Base-by-base conservation (phyloP, 2,888 invertebrate genomes). In the Drosophila kanekoi region DNA sequence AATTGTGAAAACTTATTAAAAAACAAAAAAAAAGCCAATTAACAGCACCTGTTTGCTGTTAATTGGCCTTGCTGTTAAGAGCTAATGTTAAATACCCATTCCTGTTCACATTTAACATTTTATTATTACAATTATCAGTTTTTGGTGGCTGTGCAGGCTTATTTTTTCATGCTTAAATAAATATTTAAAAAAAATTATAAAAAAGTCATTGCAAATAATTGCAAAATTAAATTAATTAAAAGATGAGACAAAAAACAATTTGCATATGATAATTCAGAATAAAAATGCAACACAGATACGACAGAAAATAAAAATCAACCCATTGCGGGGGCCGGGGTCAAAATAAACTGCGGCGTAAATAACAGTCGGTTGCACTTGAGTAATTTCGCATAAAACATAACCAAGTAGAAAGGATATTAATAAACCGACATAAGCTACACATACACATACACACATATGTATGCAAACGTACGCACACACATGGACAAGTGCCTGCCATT, bases 401-500 rank as follows among this genome's bases (percentile, higher is more conserved):
- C 82, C 85, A 85, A 81, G 79, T 79, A 80, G 85, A 86, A 89
- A 89, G 88, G 90, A 89, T 89, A 89, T 89, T 89, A 89, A 89
- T 89, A 89, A 89, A 89, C 89, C 86, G 85, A 75, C 87, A 79
- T 72, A 84, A 87, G 67, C 72, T 85, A 53, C 77, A 64, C 67
- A 56, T 53, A 54, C 68, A 64, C 72, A 67, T 52, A 62, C 37
- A 44, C 41, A 52, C 37, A 38, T 38, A 71, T 40, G 56, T 8
- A 28, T 28, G 38, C 60, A 67, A 70, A 16, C 45, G 37, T 5
- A 60, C 54, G 44, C 33, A 59, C 38, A 41, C 61, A 63, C 62
- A 69, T 54, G 66, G 57, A 66, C 51, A 80, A 83, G 82, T 79
- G 82, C 54, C 68, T 82, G 81, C 65, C 81, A 80, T 58, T 74